A percentile compares a stretch with the other conserved stretches of the same genome.
Evolutionary conservation across 2,888 invertebrate genomes (phyloP).

Genomic region (Plagodis pulveraria): DNA sequence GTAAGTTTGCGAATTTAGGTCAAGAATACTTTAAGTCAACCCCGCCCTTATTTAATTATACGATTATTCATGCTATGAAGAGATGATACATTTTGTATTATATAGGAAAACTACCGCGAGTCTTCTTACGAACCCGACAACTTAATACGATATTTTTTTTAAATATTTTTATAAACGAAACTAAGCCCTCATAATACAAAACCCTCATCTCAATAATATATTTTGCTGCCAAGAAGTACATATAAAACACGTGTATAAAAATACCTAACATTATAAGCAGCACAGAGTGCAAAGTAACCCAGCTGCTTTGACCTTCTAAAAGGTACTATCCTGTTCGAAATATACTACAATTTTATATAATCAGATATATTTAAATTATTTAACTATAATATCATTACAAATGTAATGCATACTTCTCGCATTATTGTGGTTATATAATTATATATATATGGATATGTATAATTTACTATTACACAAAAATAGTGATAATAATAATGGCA

Average conservation of each 20-base stretch:
- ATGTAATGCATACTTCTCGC: constrained; percentile 14
- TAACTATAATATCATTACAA: constrained; percentile 7
- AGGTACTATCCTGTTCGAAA: constrained; percentile 28
- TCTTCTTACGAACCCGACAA: neutral
- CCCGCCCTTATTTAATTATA: constrained; percentile 35
- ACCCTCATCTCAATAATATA: constrained; percentile 11
- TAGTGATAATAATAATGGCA: constrained; percentile 61
- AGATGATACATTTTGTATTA: constrained; percentile 28
- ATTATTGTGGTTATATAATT: constrained; percentile 15
- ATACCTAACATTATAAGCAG: constrained; percentile 31
- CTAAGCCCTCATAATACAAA: constrained; percentile 27
- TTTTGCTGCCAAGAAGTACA: constrained; percentile 30
- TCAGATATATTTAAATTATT: constrained; percentile 14
- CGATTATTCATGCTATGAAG: constrained; percentile 26
- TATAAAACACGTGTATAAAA: constrained; percentile 35
- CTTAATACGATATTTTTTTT: neutral
- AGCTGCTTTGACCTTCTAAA: constrained; percentile 26
- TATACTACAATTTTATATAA: constrained; percentile 17
- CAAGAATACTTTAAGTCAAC: constrained; percentile 38
- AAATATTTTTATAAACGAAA: neutral
- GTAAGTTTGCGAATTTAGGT: constrained; percentile 33
- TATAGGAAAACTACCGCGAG: constrained; percentile 14
- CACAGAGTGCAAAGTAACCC: constrained; percentile 32
- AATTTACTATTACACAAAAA: constrained; percentile 28
- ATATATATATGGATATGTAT: constrained; percentile 23